phyloP scores from a whole-genome alignment of 1,140 invertebrate genomes.

The Portunus trituberculatus region DNA sequence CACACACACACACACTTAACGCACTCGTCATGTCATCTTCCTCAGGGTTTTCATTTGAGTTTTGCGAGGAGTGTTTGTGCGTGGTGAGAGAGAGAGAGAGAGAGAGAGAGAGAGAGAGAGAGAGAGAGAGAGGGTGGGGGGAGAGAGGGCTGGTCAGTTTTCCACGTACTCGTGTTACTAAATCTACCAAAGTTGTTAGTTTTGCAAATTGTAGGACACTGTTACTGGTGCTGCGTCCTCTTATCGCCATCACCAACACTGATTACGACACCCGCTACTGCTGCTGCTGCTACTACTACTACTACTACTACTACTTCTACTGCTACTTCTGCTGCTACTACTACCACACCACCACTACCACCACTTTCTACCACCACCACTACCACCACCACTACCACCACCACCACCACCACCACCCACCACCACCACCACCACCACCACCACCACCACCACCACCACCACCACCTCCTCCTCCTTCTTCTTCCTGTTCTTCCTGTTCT shows the following conservation, averaged over 20 bases:
- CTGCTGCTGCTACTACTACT: neutral
- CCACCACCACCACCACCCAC: no score
- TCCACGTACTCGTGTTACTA: neutral
- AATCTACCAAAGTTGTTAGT: neutral
- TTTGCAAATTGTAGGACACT: neutral
- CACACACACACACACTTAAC: slow-evolving; percentile 7
- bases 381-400: no score
- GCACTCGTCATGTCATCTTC: neutral
- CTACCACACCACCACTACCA: neutral
- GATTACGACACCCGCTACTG: no score
- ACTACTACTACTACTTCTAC: slow-evolving; percentile 12
- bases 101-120: slow-evolving; percentile 6
- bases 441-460: no score
- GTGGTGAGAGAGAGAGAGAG: slow-evolving; percentile 6
- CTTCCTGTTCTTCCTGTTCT: no score
- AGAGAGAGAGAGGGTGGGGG: neutral
- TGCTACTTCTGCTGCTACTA: neutral
- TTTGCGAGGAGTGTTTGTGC: neutral
- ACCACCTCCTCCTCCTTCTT: no score
- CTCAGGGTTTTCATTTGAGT: neutral
- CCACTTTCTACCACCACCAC: neutral
- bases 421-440: no score
- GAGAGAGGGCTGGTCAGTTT: neutral
- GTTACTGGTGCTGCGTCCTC: neutral
- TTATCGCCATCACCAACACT: no score